Evolutionary conservation across 2,797 vertebrate genomes (phyloP).

Genomic region (Vespertilio murinus): DNA sequence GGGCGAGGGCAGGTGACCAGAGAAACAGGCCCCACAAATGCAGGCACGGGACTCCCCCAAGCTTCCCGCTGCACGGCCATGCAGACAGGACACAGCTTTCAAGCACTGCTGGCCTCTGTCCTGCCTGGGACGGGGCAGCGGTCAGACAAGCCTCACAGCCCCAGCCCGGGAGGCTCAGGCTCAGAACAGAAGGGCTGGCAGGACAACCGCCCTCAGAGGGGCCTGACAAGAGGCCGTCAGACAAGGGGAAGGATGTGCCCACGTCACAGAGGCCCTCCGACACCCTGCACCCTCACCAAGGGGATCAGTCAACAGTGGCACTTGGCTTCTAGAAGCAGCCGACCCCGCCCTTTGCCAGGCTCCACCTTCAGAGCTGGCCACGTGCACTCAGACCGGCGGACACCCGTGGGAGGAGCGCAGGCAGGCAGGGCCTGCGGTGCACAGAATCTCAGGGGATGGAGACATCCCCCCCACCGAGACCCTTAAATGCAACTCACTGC

Average conservation of each 20-base stretch:
- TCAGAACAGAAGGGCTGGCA: not conserved
- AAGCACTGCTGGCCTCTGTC: not conserved
- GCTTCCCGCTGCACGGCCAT: not conserved
- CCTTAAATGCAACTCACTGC: not conserved
- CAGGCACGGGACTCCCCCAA: fast-evolving
- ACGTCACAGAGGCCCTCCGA: not conserved
- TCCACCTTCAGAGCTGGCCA: not conserved
- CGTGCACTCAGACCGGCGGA: not conserved
- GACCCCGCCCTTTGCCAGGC: not conserved
- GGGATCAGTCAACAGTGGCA: not conserved
- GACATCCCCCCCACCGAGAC: not conserved
- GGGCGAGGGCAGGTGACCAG: not conserved
- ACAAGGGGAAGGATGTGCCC: not conserved
- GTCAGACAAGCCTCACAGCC: not conserved
- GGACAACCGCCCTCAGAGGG: fast-evolving
- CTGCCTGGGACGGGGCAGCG: not conserved
- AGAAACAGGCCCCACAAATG: fast-evolving
- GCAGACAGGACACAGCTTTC: not conserved
- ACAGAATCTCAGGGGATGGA: no score
- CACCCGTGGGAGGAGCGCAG: no score
- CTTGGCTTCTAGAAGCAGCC: not conserved
- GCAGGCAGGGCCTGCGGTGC: not conserved
- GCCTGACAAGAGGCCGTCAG: not conserved
- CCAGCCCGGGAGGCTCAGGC: not conserved
- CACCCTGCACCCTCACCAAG: not conserved